Evolutionary conservation across 2,888 invertebrate genomes (phyloP).

Genomic region (Drosophila koepferae): DNA sequence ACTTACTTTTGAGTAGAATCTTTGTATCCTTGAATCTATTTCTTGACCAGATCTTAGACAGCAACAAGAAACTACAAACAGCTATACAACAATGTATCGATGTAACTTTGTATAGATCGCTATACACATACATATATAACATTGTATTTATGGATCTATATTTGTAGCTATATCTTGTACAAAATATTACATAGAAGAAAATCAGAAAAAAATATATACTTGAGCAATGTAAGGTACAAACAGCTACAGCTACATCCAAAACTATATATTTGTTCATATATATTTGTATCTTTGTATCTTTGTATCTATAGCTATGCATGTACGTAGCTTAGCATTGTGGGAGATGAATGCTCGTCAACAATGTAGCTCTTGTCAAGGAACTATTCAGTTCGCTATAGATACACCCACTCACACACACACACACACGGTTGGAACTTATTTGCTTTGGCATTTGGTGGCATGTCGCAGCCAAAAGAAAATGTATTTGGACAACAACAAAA

Average conservation of each 20-base stretch:
- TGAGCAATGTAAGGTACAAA: conserved; percentile 2
- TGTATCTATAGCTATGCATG: conserved; percentile 20
- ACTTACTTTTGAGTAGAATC: not conserved
- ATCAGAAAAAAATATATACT: not conserved
- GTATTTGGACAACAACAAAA: conserved; percentile 54
- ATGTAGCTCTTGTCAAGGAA: conserved; percentile 65
- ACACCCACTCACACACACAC: conserved; percentile 30
- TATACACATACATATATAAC: not conserved
- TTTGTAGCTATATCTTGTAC: conserved; percentile 3
- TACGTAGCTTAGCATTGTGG: conserved; percentile 39
- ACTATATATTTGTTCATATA: not conserved
- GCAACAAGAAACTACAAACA: not conserved
- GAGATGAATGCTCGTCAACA: conserved; percentile 60
- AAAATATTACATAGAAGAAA: not conserved
- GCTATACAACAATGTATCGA: not conserved
- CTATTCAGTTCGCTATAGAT: conserved; percentile 38
- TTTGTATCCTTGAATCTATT: conserved; percentile 2
- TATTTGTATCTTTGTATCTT: conserved; percentile 2
- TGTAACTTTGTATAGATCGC: not conserved
- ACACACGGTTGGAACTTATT: conserved; percentile 44
- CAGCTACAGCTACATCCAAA: conserved; percentile 3
- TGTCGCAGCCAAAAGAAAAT: conserved; percentile 67
- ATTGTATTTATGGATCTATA: not conserved
- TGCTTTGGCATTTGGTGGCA: conserved; percentile 73
- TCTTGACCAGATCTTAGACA: not conserved